Evolutionary conservation across 2,797 vertebrate species (phyloP), one percentile per base, ranked within the genome.

Genomic region (Smutsia gigantea): DNA sequence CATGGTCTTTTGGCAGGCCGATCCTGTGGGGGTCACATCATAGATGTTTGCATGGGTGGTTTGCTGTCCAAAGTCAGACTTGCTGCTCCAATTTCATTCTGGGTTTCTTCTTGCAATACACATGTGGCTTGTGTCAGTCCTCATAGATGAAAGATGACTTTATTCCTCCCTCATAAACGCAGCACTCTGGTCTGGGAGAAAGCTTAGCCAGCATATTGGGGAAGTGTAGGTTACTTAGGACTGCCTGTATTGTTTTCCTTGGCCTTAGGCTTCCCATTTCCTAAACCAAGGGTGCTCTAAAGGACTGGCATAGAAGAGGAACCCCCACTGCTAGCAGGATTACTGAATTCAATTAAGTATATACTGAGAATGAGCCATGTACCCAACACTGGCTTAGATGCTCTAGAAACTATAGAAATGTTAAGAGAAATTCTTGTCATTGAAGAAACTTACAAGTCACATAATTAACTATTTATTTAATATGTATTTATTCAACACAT

Each of bases 341-440:
- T 78, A 83, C 74, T 86, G 34, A 86, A 51, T 93, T 95, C 83
- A 93, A 78, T 29, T 42, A 86, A 87, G 4, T 93, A 25, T n/a
- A 0, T 77, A 11, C 13, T 63, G 46, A 90, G 68, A 72, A 46
- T 2, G 17, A 94, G 39, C 77, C 46, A 89, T 4, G 57, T 85
- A 69, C 19, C 34, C n/a, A 77, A 51, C 7, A 19, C 37, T 64
- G 9, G 68, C 68, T 23, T 78, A 17, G 61, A 6, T 82, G 37
- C 25, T 85, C n/a, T 63, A 49, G 37, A 83, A 94, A 68, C 85
- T 69, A 37, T 51, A 92, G 83, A 95, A 88, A 74, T 66, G 7
- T 77, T 86, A 64, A 93, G 63, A 87, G 87, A 92, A 92, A 79
- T 71, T 39, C 31, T 94, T 91, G n/a, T 87, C 68, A 79, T 97